phyloP scores from a whole-genome alignment of 2,113 vertebrate genomes.

The Paradisaea rubra region DNA sequence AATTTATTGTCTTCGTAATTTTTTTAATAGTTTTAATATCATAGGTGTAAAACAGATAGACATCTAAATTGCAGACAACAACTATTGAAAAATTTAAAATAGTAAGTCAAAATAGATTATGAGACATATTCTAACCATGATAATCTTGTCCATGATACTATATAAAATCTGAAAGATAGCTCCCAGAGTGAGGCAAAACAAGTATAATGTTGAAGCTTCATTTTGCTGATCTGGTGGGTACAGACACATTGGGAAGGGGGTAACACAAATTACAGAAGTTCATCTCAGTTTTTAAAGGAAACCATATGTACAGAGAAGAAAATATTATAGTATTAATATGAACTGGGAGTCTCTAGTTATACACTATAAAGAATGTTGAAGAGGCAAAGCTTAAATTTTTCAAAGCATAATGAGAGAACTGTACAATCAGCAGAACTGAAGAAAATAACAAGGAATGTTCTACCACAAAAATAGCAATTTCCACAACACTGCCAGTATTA shows the following conservation, averaged over 20 bases:
- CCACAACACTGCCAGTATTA: background rate
- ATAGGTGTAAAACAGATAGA: background rate
- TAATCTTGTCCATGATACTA: background rate
- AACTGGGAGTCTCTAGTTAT: background rate
- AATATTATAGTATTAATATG: background rate
- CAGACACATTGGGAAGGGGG: background rate
- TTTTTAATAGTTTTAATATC: background rate
- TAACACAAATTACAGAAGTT: background rate
- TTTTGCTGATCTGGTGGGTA: background rate
- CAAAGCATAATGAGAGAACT: background rate
- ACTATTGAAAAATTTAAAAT: background rate
- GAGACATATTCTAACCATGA: background rate
- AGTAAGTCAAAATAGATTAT: background rate
- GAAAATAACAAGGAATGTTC: background rate
- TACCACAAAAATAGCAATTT: background rate
- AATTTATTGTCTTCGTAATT: background rate
- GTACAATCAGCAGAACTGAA: background rate
- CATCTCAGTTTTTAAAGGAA: background rate
- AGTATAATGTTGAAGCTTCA: fast-evolving
- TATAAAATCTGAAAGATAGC: background rate
- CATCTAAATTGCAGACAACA: background rate
- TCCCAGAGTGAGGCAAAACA: background rate
- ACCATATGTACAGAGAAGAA: background rate
- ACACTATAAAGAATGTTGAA: background rate
- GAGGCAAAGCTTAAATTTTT: background rate